Percentiles rank a stretch among this genome's conserved stretches.
Evolutionary conservation across 2,113 vertebrate genomes (phyloP).

Genomic region (Psilopsiagon aymara): DNA sequence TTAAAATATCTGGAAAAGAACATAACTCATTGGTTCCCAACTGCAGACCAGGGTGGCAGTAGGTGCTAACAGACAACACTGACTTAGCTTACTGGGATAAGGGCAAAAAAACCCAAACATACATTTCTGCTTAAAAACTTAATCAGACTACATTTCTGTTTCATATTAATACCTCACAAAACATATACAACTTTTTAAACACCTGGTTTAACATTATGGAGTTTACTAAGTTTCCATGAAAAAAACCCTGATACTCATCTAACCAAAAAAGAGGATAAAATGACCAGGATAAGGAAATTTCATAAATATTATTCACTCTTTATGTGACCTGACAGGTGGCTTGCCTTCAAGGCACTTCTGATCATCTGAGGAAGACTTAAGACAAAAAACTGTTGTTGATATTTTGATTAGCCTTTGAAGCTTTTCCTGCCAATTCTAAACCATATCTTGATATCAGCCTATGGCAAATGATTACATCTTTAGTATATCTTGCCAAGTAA

Average conservation of each 20-base stretch:
- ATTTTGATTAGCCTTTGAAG: background rate
- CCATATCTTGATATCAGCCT: background rate
- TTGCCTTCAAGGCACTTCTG: background rate
- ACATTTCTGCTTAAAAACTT: background rate
- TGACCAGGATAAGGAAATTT: background rate
- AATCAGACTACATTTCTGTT: background rate
- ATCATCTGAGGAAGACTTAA: background rate
- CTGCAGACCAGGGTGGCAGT: fast-evolving
- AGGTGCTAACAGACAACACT: background rate
- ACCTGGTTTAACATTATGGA: background rate
- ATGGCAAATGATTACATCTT: background rate
- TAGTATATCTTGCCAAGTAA: background rate
- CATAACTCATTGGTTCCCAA: background rate
- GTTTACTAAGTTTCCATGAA: background rate
- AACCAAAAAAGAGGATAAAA: background rate
- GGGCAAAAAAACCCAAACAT: background rate
- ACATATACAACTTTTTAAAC: background rate
- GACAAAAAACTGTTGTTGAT: background rate
- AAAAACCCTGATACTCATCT: background rate
- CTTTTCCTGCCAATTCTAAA: background rate
- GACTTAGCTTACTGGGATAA: background rate
- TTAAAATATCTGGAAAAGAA: background rate
- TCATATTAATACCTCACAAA: background rate
- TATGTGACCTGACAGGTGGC: background rate
- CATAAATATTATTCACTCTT: background rate